Evolutionary conservation across 2,113 vertebrate species (phyloP).

Genomic region (Varanus komodoensis): DNA sequence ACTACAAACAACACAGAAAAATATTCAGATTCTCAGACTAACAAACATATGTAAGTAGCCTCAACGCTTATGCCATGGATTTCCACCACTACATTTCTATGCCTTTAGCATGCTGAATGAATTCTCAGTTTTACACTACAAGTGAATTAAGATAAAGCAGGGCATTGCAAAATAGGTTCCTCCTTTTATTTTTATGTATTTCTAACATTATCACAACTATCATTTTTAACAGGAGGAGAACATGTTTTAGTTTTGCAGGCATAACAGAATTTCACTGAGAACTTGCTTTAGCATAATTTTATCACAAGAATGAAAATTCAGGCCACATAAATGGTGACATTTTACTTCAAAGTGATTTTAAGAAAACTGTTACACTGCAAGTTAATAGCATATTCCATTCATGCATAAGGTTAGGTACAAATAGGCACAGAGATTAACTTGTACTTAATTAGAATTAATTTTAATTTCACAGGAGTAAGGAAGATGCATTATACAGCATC

Average conservation of each 20-base stretch:
- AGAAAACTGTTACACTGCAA: slow-evolving; percentile 47
- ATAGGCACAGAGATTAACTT: slow-evolving; percentile 60
- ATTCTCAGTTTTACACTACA: rapidly evolving
- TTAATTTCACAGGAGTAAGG: slow-evolving; percentile 38
- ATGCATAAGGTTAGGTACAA: slow-evolving; percentile 2
- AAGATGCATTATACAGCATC: slow-evolving; percentile 24
- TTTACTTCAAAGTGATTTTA: slow-evolving; percentile 54
- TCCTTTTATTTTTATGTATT: not conserved
- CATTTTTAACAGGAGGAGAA: slow-evolving; percentile 24
- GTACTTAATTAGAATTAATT: slow-evolving; percentile 67
- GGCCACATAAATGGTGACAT: slow-evolving; percentile 34
- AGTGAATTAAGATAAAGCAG: not conserved
- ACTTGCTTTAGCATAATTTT: slow-evolving; percentile 37
- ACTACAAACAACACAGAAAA: not conserved
- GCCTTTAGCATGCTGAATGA: not conserved
- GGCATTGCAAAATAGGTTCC: not conserved
- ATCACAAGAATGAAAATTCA: slow-evolving; percentile 61
- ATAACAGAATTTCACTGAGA: slow-evolving; percentile 26
- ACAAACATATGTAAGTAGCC: not conserved
- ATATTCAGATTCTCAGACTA: not conserved
- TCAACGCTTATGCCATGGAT: rapidly evolving
- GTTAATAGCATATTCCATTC: slow-evolving; percentile 53
- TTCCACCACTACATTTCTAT: rapidly evolving
- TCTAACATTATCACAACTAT: not conserved
- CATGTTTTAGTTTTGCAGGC: not conserved